Conservation (phyloP, 2,113 vertebrate genomes). For the Phoenicopterus ruber region DNA sequence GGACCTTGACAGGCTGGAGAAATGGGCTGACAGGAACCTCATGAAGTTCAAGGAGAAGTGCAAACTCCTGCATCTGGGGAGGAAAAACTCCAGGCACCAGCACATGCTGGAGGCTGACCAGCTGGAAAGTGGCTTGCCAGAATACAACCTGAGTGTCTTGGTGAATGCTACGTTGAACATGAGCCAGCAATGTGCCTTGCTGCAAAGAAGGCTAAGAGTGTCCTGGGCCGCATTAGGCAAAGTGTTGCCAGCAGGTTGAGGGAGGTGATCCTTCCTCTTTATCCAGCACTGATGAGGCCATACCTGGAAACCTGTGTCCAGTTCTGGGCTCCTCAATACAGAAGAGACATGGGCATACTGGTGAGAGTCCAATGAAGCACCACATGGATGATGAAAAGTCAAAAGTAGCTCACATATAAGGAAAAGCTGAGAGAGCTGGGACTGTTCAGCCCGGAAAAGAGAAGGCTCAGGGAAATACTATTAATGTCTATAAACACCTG, state of each 20-base stretch:
- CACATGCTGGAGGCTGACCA: background rate
- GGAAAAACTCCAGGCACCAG: background rate
- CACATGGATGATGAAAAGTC: background rate
- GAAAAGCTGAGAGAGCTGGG: background rate
- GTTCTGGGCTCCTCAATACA: background rate
- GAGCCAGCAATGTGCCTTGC: background rate
- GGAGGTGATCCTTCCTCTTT: background rate
- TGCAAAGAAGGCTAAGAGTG: background rate
- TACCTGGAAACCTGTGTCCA: background rate
- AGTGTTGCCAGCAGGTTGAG: background rate
- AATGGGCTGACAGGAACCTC: background rate
- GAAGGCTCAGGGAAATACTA: background rate
- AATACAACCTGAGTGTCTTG: background rate
- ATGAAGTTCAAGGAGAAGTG: background rate
- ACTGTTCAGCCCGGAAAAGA: background rate
- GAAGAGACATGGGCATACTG: background rate
- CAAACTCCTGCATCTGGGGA: background rate
- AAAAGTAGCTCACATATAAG: background rate
- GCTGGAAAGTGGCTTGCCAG: background rate
- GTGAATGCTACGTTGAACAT: background rate
- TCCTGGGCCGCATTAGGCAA: background rate
- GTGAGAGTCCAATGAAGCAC: background rate
- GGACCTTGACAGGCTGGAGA: background rate
- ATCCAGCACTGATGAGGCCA: background rate
- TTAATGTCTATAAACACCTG: background rate